Base-by-base conservation (phyloP, 2,113 vertebrate genomes). In the Tenebrosternarchus preto region DNA sequence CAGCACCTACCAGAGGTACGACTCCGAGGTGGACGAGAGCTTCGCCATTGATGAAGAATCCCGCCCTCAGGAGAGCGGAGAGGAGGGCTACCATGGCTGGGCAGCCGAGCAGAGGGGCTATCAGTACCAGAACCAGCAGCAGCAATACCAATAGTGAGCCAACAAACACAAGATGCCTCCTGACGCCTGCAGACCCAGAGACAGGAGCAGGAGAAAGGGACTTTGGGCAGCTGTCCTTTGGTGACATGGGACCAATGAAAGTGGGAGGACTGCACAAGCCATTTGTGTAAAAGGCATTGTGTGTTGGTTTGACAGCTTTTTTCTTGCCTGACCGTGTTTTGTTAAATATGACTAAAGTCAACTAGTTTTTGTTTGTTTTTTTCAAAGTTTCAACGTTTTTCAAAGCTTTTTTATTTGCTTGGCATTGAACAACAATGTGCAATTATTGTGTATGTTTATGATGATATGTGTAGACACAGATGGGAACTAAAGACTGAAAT, bases 1-100 rank as follows among this genome's bases (percentile, higher is more conserved):
- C 87, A 99, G 97, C 86, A 95, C 94, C 0, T 99, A 99, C 91
- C 96, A 95, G 85, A 94, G 97, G 83, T 99, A 96, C 0, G 96
- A 99, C 0, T 88, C 92, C n/a, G 92, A 90, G 43, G 91, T 95
- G 39, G 96, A 99, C 0, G 97, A 98, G 86, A 95, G 93, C 79
- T 96, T 97, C 90, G 92, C 93, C 0, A 85, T 93, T 8, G 94
- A 95, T 0, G 94, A 96, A 0, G 77, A 92, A 46, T 87, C 94
- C 75, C 91, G 90, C 0, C 87, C 93, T 31, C 84, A 92, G 0
- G 94, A 96, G 74, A 90, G 92, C 76, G 91, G 94, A 43, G 93
- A 94, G 87, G 93, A 92, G 88, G 87, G 89, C 61, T 94, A 95
- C 90, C 93, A 90, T 0, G 94, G 95, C 88, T 94, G 96, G 29